phyloP scores from a whole-genome alignment of 2,113 vertebrate species.

The Columba janthina region DNA sequence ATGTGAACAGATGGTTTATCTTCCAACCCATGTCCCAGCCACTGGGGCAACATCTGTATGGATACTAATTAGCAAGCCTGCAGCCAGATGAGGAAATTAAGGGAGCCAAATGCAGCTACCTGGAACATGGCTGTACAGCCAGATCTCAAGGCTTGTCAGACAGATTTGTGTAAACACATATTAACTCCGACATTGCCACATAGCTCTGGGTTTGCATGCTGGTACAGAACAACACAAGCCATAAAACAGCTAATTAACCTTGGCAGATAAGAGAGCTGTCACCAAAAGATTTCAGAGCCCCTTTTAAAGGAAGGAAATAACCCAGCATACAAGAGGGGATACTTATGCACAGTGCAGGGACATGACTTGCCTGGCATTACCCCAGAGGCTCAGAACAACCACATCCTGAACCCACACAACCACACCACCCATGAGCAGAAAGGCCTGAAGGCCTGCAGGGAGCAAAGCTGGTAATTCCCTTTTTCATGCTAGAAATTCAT shows the following conservation, averaged over 20 bases:
- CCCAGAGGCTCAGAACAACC: neutral
- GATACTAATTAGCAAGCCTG: neutral
- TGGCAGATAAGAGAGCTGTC: neutral
- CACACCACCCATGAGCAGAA: neutral
- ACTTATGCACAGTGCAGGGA: neutral
- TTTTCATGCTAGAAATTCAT: neutral
- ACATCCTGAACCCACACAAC: neutral
- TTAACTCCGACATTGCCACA: neutral
- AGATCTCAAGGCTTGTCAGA: neutral
- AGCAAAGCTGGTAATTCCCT: neutral
- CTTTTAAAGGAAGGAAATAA: neutral
- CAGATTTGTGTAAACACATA: neutral
- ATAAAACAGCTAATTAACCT: neutral
- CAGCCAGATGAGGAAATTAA: neutral
- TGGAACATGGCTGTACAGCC: neutral
- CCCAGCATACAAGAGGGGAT: neutral
- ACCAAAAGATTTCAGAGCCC: neutral
- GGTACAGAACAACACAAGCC: neutral
- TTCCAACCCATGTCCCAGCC: neutral
- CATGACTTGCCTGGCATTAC: neutral
- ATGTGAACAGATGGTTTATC: neutral
- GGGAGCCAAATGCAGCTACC: neutral
- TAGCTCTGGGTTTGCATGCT: neutral
- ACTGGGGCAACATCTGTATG: neutral
- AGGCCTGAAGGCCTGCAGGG: neutral